Evolutionary conservation across 2,113 vertebrate species (phyloP).

Genomic region (Nesogale talazaci): DNA sequence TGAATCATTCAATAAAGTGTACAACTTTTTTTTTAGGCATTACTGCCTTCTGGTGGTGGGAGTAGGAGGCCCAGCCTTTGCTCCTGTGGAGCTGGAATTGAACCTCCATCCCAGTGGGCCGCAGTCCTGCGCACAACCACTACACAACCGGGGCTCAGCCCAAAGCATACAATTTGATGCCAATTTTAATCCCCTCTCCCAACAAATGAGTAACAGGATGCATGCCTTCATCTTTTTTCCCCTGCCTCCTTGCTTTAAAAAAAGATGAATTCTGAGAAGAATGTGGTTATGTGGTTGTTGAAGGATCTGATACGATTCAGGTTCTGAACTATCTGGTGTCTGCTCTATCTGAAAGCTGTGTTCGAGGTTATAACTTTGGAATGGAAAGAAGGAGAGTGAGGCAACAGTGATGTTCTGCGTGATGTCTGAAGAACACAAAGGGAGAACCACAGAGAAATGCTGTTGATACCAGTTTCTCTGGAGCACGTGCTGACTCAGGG

Average conservation of each 20-base stretch:
- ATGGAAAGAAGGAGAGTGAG: background rate
- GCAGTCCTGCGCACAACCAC: too few relatives aligned
- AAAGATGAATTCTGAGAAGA: background rate
- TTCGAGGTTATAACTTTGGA: too few relatives aligned
- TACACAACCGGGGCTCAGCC: too few relatives aligned
- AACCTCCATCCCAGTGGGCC: too few relatives aligned
- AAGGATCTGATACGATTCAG: background rate
- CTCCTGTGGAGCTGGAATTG: too few relatives aligned
- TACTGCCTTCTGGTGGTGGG: too few relatives aligned
- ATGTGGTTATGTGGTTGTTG: background rate
- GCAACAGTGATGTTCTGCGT: accelerated
- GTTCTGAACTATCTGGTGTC: too few relatives aligned
- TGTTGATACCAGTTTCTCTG: accelerated
- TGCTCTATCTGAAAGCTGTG: background rate
- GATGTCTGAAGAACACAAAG: background rate
- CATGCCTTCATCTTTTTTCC: background rate
- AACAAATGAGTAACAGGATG: background rate
- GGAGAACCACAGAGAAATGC: background rate
- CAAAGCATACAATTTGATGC: background rate
- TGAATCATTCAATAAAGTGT: background rate
- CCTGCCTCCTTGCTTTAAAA: background rate
- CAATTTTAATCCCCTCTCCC: background rate
- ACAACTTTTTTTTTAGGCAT: too few relatives aligned
- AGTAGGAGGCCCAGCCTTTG: too few relatives aligned
- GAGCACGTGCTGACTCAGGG: background rate